Percentiles rank a stretch among this genome's conserved stretches.
Evolutionary conservation across 1,140 invertebrate species (phyloP).

Genomic region (Drosophila murphyi): DNA sequence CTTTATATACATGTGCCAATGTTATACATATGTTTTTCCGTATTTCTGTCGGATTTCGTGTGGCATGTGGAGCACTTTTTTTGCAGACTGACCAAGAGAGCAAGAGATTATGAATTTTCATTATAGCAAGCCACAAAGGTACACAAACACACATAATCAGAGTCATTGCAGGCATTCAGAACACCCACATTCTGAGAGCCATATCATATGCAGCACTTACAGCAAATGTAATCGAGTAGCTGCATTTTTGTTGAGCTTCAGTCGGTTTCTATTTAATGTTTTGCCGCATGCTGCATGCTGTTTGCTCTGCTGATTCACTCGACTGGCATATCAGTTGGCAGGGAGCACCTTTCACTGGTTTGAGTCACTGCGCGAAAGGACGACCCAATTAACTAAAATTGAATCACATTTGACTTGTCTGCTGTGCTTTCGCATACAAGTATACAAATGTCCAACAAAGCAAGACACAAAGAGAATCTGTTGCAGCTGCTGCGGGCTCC

Average conservation of each 20-base stretch:
- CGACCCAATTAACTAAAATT: conserved; percentile 36
- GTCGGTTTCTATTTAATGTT: neutral
- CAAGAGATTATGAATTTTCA: conserved; percentile 75
- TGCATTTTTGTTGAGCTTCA: conserved; percentile 4
- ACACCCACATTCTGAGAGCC: neutral
- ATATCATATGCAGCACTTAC: neutral
- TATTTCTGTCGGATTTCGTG: conserved; percentile 45
- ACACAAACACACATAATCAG: conserved; percentile 15
- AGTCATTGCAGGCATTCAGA: neutral
- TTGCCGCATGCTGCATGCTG: neutral
- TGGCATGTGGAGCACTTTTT: conserved; percentile 47
- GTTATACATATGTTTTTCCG: neutral
- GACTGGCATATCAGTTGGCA: conserved; percentile 34
- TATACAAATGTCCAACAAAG: conserved; percentile 8
- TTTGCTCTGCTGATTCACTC: conserved; percentile 14
- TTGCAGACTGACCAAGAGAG: conserved; percentile 23
- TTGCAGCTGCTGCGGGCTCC: conserved; percentile 1
- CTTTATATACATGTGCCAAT: neutral
- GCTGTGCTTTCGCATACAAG: neutral
- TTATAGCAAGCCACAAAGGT: conserved; percentile 49
- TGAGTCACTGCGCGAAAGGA: conserved; percentile 33
- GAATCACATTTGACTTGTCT: conserved; percentile 30
- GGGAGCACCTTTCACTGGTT: conserved; percentile 20
- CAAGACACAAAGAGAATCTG: conserved; percentile 13
- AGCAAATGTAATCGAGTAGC: conserved; percentile 22